Percentiles rank a stretch among this genome's conserved stretches.
Conservation (phyloP, 2,888 invertebrate genomes). For the Oxycera nigricornis region DNA sequence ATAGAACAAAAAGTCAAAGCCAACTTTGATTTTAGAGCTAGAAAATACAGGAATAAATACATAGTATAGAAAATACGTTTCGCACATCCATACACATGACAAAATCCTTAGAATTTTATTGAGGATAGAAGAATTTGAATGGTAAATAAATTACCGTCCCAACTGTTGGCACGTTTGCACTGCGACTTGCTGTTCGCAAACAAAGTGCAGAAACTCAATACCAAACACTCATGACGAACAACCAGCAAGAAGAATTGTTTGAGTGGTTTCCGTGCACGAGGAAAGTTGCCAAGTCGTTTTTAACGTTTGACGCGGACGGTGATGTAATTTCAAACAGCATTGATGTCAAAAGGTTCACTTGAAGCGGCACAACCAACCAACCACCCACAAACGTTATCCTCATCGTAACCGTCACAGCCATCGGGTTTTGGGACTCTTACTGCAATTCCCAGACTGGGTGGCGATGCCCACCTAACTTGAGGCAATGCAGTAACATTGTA, state of each 20-base stretch:
- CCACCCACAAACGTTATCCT: neutral
- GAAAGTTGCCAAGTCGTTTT: conserved; percentile 34
- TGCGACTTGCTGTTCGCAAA: neutral
- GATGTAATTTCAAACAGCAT: conserved; percentile 21
- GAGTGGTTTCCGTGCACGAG: neutral
- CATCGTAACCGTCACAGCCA: neutral
- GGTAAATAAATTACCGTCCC: too few relatives aligned
- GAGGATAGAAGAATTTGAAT: too few relatives aligned
- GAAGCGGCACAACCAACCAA: neutral
- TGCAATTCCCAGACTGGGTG: conserved; percentile 19
- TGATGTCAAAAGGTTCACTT: conserved; percentile 8
- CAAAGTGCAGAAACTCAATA: conserved; percentile 7
- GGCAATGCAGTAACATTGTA: conserved; percentile 34
- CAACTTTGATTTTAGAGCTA: too few relatives aligned
- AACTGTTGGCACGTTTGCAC: neutral
- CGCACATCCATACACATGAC: too few relatives aligned
- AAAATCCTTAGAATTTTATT: too few relatives aligned
- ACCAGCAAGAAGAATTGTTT: neutral
- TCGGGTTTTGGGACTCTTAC: neutral
- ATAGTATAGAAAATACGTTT: too few relatives aligned
- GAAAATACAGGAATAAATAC: too few relatives aligned
- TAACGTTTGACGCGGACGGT: neutral
- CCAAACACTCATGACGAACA: neutral
- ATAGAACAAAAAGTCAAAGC: too few relatives aligned
- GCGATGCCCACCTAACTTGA: conserved; percentile 15